phyloP scores from a whole-genome alignment of 2,888 invertebrate genomes.

The Allophyes oxyacanthae region DNA sequence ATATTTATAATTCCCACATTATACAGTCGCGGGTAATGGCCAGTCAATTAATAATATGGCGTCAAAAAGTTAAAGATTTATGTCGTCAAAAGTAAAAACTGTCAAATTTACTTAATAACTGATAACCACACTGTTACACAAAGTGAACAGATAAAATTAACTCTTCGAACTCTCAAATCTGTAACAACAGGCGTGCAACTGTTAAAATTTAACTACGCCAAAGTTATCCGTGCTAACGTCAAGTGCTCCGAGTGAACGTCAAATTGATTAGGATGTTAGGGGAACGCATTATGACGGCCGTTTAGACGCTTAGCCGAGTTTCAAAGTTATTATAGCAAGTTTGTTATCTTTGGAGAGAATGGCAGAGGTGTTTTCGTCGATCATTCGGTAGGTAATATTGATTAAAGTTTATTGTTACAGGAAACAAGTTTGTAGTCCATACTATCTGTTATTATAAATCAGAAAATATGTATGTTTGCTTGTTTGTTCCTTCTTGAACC shows the following conservation, averaged over 20 bases:
- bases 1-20: too few relatives aligned
- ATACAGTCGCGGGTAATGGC: too few relatives aligned
- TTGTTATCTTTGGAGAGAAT: slow-evolving; percentile 3
- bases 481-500: too few relatives aligned
- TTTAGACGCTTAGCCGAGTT: slow-evolving; percentile 21
- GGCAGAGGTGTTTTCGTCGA: neutral
- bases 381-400: slow-evolving; percentile 4
- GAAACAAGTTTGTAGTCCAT: too few relatives aligned
- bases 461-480: too few relatives aligned
- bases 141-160: slow-evolving; percentile 29
- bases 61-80: too few relatives aligned
- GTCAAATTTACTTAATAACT: neutral
- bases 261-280: slow-evolving; percentile 50
- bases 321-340: slow-evolving; percentile 15
- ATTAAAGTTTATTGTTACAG: too few relatives aligned
- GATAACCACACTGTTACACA: slow-evolving; percentile 10
- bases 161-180: slow-evolving; percentile 32
- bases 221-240: slow-evolving; percentile 37
- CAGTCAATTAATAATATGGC: too few relatives aligned
- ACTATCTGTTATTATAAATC: too few relatives aligned
- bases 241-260: slow-evolving; percentile 28
- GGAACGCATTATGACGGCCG: slow-evolving; percentile 26
- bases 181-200: slow-evolving; percentile 23
- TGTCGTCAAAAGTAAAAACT: too few relatives aligned
- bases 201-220: slow-evolving; percentile 39